These are phyloP conservation scores for Drosophila neonasuta DNA, from an alignment of 2,888 invertebrate genomes.

Conservation along the genomic window DNA sequence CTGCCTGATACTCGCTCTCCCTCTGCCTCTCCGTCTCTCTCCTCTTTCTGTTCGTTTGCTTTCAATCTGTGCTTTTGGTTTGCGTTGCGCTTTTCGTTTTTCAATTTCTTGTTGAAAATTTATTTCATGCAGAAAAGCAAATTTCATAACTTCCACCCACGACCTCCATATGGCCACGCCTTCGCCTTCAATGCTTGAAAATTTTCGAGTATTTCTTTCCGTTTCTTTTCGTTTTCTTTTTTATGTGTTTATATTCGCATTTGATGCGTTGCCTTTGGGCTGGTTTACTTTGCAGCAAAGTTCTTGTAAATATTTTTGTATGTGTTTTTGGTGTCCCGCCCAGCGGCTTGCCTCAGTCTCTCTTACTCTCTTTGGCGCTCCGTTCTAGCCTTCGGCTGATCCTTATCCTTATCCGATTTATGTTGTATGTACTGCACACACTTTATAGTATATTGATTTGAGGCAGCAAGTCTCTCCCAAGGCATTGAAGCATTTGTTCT, in stretches of 20 bases:
- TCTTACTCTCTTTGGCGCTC: background rate
- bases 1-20: slow-evolving; percentile 20
- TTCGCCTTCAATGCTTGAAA: slow-evolving; percentile 33
- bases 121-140: slow-evolving; percentile 67
- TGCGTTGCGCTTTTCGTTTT: slow-evolving; percentile 58
- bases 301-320: slow-evolving; percentile 72
- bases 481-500: slow-evolving; percentile 40
- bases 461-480: slow-evolving; percentile 23
- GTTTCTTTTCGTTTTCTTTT: slow-evolving; percentile 12
- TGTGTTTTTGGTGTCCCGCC: slow-evolving; percentile 46
- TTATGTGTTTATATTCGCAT: slow-evolving; percentile 63
- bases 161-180: background rate
- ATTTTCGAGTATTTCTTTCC: background rate
- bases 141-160: slow-evolving; percentile 57
- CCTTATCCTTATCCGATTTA: slow-evolving; percentile 64
- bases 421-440: slow-evolving; percentile 38
- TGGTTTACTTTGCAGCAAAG: slow-evolving; percentile 56
- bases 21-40: background rate
- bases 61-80: slow-evolving; percentile 60
- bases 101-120: slow-evolving; percentile 71
- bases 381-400: slow-evolving; percentile 17
- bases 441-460: slow-evolving; percentile 47
- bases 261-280: slow-evolving; percentile 64
- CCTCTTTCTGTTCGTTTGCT: slow-evolving; percentile 55
- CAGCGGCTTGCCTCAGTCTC: slow-evolving; percentile 15